These are phyloP conservation scores for Diploscapter pachys DNA, from an alignment of 1,140 invertebrate species.

Conservation along the genomic window DNA sequence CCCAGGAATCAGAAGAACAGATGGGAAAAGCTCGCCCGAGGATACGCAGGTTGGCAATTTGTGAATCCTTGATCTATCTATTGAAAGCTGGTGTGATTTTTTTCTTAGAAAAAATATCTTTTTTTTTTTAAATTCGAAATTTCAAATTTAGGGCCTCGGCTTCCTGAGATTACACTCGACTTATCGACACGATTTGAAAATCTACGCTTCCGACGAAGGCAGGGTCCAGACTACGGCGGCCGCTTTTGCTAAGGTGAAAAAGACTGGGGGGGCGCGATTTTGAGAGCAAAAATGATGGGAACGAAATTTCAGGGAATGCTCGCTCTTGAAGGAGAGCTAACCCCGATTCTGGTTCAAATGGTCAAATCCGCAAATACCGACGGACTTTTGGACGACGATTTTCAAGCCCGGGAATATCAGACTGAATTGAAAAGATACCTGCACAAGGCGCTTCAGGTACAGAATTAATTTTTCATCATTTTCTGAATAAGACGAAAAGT, in stretches of 20 bases:
- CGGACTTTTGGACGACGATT: constrained; percentile 93
- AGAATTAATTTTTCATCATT: background rate
- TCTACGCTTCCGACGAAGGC: constrained; percentile 98
- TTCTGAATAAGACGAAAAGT: background rate
- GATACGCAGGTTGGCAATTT: constrained; percentile 68
- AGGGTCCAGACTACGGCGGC: constrained; percentile 99
- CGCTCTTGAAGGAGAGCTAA: constrained; percentile 93
- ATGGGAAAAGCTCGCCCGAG: constrained; percentile 68
- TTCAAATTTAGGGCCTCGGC: constrained; percentile 71
- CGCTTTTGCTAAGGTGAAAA: constrained; percentile 85
- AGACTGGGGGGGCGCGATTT: no score
- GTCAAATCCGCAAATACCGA: constrained; percentile 99
- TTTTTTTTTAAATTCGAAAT: no score
- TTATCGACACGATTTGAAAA: constrained; percentile 96
- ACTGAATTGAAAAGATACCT: constrained; percentile 86
- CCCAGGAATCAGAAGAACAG: constrained; percentile 67
- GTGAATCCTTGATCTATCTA: background rate
- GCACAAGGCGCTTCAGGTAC: constrained; percentile 64
- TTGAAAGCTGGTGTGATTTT: background rate
- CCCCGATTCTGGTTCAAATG: constrained; percentile 98
- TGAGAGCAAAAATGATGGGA: no score
- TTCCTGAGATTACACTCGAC: constrained; percentile 90
- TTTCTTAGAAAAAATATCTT: no score
- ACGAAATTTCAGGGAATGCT: constrained; percentile 69
- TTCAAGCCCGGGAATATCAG: constrained; percentile 67